Percentiles rank a stretch among this genome's conserved stretches.
These are phyloP conservation scores for Misgurnus anguillicaudatus DNA, from an alignment of 2,113 vertebrate species.

Conservation along the genomic window DNA sequence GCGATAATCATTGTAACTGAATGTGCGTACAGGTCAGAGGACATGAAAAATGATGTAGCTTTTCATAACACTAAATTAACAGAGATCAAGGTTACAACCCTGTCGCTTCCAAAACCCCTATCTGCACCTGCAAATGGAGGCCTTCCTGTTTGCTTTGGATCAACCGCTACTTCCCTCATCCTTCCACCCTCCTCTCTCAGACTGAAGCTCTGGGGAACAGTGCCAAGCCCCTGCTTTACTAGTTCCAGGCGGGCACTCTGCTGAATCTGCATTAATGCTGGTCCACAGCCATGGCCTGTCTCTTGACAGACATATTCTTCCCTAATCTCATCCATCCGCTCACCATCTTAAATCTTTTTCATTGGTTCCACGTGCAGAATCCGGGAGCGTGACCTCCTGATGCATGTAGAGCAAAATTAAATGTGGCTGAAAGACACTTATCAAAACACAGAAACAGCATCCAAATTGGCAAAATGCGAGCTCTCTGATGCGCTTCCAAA, in stretches of 20 bases:
- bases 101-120: conserved; percentile 44
- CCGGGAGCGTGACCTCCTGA: conserved; percentile 34
- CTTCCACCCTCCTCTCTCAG: conserved; percentile 43
- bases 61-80: background rate
- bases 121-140: conserved; percentile 74
- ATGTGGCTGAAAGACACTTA: conserved; percentile 46
- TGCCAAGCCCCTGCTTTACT: conserved; percentile 47
- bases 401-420: conserved; percentile 45
- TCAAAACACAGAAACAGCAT: conserved; percentile 39
- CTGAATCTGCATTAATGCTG: conserved; percentile 65
- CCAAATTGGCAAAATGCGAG: background rate
- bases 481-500: conserved; percentile 10
- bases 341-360: conserved; percentile 22
- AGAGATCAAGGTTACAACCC: background rate
- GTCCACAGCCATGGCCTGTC: conserved; percentile 30
- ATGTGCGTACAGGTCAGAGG: no score
- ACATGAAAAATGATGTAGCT: no score
- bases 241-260: conserved; percentile 48
- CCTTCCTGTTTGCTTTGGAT: conserved; percentile 78
- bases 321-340: conserved; percentile 18
- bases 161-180: conserved; percentile 60
- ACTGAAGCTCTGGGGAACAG: conserved; percentile 42
- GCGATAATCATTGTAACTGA: no score
- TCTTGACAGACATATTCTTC: conserved; percentile 20
- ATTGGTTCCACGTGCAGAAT: conserved; percentile 12